Evolutionary conservation across 2,888 invertebrate genomes (phyloP).

Genomic region (Leucozona laternaria): DNA sequence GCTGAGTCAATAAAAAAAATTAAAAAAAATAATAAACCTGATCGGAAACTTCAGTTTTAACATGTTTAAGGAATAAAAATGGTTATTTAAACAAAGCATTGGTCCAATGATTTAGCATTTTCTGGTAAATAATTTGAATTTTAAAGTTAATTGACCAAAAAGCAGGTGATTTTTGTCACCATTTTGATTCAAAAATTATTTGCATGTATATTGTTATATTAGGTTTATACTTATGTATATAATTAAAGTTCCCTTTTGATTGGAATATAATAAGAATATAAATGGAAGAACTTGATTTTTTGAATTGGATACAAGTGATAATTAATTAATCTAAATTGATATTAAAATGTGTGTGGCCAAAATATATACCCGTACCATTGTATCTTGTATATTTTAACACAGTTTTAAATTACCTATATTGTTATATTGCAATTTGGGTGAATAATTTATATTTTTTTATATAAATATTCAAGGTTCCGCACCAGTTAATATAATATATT

Average conservation of each 20-base stretch:
- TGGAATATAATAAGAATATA: background rate
- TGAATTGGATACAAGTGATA: background rate
- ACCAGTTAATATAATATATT: background rate
- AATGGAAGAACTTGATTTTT: background rate
- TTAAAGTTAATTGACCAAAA: background rate
- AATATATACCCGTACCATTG: background rate
- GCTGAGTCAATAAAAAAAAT: background rate
- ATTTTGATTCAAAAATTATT: background rate
- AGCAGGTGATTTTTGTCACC: constrained; percentile 24
- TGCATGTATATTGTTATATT: background rate
- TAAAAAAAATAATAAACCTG: background rate
- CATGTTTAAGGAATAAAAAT: constrained; percentile 4
- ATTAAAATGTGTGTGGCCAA: background rate
- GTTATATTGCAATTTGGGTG: background rate
- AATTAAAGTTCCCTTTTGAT: background rate
- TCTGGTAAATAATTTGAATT: background rate
- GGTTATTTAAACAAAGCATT: background rate
- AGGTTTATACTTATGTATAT: too few relatives aligned
- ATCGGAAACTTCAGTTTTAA: background rate
- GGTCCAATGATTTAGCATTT: background rate
- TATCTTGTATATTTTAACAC: background rate
- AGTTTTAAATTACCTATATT: background rate
- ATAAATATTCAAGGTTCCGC: background rate
- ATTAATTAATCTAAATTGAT: background rate
- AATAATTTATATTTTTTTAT: background rate